Evolutionary conservation across 92 coral and sea anemone species (phyloP), one percentile per base, ranked within the genome.

Genomic region (Paramuricea clavata): DNA sequence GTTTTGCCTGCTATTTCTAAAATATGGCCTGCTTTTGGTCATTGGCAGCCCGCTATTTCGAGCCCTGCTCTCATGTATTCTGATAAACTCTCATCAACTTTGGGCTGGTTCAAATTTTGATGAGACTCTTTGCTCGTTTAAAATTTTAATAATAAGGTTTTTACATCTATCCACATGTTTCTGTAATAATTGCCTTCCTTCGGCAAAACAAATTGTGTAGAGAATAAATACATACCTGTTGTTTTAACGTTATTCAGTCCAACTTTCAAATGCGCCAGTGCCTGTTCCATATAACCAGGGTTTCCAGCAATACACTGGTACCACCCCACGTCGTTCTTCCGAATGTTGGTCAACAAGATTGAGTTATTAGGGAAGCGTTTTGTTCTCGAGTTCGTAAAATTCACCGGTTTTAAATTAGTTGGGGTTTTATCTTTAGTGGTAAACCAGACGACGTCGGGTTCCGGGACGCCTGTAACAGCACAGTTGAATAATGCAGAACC

Each of bases 221-320:
- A n/a, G n/a, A n/a, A 61, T 42, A 9, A 9, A 9, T 39, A 26
- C n/a, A 47, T 61, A 81, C 28, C 9, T 33, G 26, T 6, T 15
- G 31, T 30, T 62, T 35, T 28, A 3, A 25, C 15, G 54, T 43
- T 16, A 26, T 23, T 12, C 13, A 41, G 3, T 60, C 42, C 22
- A 35, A 59, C 64, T 34, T n/a, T 39, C 69, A 83, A 7, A 16
- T 69, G 30, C 6, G 78, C 78, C 12, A 25, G 15, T 12, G 69
- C 69, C 28, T 49, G 31, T 13, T 26, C 25, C 1, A 89, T 82
- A 79, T 41, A 60, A 2, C 91, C 98, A 22, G 50, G 62, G 47
- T 91, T 94, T 3, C 89, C 98, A 0, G 95, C 98, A 9, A 92
- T 82, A 33, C 98, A 95, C 52, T 88, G 91, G 81, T 96, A 96